Conservation (phyloP, 2,888 invertebrate species). For the Galerucella nymphaeae region DNA sequence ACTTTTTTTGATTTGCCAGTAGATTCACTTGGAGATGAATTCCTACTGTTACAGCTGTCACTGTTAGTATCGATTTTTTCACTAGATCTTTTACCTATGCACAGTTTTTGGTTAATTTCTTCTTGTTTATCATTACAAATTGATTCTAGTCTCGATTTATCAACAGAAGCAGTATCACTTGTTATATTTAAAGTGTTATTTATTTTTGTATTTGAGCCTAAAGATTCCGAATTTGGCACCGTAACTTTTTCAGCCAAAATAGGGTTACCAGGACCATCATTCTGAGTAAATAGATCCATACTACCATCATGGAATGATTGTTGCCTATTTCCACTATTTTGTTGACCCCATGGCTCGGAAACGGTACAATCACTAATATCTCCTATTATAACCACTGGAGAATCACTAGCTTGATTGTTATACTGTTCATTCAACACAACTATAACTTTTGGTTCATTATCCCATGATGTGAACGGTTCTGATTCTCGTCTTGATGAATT, state of each 20-base stretch:
- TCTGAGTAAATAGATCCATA: slow-evolving; percentile 5
- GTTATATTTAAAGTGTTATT: neutral
- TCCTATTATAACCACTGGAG: neutral
- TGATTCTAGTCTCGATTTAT: neutral
- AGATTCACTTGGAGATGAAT: neutral
- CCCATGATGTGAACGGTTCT: slow-evolving; percentile 9
- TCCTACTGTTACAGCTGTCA: neutral
- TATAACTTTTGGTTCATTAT: slow-evolving; percentile 11
- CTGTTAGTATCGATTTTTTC: neutral
- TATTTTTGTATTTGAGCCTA: neutral
- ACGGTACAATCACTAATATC: neutral
- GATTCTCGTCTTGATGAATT: slow-evolving; percentile 14
- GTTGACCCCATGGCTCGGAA: slow-evolving; percentile 2
- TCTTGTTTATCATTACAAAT: neutral
- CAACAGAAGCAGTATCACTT: neutral
- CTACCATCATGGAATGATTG: neutral
- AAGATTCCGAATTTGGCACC: neutral
- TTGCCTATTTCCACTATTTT: slow-evolving; percentile 1
- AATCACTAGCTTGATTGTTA: neutral
- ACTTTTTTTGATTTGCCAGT: slow-evolving; percentile 3
- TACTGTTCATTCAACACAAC: slow-evolving; percentile 5
- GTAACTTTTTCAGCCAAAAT: slow-evolving; percentile 2
- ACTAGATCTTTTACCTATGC: neutral
- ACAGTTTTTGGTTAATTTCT: neutral
- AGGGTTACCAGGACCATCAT: neutral